A percentile compares a stretch with the other conserved stretches of the same genome.
These are phyloP conservation scores for Arvicola amphibius DNA, from an alignment of 2,797 vertebrate genomes.

Conservation along the genomic window DNA sequence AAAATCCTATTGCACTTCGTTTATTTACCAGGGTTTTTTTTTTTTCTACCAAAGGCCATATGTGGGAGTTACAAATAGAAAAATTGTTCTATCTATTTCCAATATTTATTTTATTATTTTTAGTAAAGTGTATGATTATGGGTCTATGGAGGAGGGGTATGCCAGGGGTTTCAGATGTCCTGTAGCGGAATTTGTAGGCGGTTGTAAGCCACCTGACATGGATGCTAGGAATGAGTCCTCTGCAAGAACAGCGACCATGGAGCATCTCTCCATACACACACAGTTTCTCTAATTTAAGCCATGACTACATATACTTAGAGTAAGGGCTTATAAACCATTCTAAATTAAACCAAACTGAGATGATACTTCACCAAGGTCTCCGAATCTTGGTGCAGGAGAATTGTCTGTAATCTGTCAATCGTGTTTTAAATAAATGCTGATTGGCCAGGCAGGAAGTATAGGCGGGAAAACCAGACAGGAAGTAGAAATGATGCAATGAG, in stretches of 20 bases:
- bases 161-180: background rate
- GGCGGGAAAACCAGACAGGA: no score
- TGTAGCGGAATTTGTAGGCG: background rate
- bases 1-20: background rate
- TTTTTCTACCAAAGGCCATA: background rate
- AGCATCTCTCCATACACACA: background rate
- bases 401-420: no score
- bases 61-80: background rate
- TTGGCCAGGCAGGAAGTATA: no score
- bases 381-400: no score
- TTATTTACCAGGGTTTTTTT: background rate
- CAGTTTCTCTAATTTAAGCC: background rate
- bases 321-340: background rate
- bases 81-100: background rate
- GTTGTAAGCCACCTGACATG: background rate
- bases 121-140: background rate
- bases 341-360: conserved; percentile 21
- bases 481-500: no score
- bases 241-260: background rate
- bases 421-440: no score
- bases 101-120: background rate
- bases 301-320: background rate
- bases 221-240: background rate
- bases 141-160: background rate
- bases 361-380: background rate